These are phyloP conservation scores for Synanthedon tipuliformis DNA, from an alignment of 2,888 invertebrate genomes.

Conservation along the genomic window DNA sequence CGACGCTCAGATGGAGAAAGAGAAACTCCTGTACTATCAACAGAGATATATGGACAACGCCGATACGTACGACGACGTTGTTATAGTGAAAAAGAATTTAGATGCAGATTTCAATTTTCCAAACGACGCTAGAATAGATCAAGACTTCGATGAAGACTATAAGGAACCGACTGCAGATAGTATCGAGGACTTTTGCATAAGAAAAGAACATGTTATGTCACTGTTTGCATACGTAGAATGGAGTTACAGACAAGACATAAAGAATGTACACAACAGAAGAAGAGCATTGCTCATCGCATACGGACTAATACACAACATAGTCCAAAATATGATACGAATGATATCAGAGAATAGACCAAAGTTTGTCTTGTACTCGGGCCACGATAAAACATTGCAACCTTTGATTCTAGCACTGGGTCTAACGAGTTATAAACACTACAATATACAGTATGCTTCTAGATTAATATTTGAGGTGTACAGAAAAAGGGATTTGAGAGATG, in stretches of 20 bases:
- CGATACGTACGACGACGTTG: constrained; percentile 59
- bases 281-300: constrained; percentile 82
- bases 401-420: constrained; percentile 84
- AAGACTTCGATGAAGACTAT: constrained; percentile 59
- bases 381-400: constrained; percentile 91
- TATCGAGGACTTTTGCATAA: constrained; percentile 70
- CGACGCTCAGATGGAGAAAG: constrained; percentile 65
- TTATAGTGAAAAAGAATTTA: constrained; percentile 60
- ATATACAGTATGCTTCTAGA: constrained; percentile 88
- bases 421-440: constrained; percentile 70
- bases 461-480: constrained; percentile 90
- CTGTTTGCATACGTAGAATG: constrained; percentile 86
- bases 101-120: constrained; percentile 66
- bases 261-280: constrained; percentile 72
- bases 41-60: constrained; percentile 49
- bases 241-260: constrained; percentile 75
- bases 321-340: constrained; percentile 82
- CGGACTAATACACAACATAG: constrained; percentile 85
- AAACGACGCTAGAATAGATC: constrained; percentile 53
- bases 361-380: constrained; percentile 88
- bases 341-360: constrained; percentile 81
- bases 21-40: constrained; percentile 59
- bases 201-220: constrained; percentile 79
- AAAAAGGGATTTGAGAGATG: constrained; percentile 62
- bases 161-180: constrained; percentile 46